Evolutionary conservation across 2,888 invertebrate genomes (phyloP), one percentile per base, ranked within the genome.

Genomic region (Eupeodes latifasciatus): DNA sequence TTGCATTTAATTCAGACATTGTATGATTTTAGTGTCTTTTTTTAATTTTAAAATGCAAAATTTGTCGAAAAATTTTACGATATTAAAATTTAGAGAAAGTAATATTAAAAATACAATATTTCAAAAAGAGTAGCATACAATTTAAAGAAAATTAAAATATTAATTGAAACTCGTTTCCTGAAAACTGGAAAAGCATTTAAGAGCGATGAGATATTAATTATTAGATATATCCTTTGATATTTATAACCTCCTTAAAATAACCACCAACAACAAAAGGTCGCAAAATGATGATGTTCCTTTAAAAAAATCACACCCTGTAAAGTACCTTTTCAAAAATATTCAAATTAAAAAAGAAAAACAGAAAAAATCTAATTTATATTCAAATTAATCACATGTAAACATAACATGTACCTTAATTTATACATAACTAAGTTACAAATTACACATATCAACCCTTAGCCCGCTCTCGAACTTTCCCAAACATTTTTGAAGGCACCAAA

Each of bases 331-430:
- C 0, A 14, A 34, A 59, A 12, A 34, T 81, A 85, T 78, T 81
- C 69, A 75, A 12, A 59, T 64, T 51, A 34, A 77, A 76, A 40
- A 53, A 72, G 44, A 36, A 27, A 6, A 11, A 74, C 53, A 74
- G 57, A 55, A 88, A 81, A 81, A 78, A 85, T 88, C 88, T 81
- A 88, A 88, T 88, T 84, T 88, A 88, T 84, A 88, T 88, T 88
- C 85, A 88, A 85, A 88, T 81, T 85, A 85, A 88, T 84, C 75
- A 84, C 62, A 66, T 59, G 57, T 44, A 27, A 57, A 57, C 57
- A 71, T 27, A 47, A 53, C 12, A 47, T 53, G 36, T 34, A n/a
- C 53, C 16, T 51, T 53, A 3, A 53, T 36, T 53, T 59, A 27
- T 36, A 69, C 36, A 71, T 27, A 55, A 19, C 34, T 36, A 51